phyloP scores from a whole-genome alignment of 1,140 invertebrate genomes.

The Drosophila lacteicornis region DNA sequence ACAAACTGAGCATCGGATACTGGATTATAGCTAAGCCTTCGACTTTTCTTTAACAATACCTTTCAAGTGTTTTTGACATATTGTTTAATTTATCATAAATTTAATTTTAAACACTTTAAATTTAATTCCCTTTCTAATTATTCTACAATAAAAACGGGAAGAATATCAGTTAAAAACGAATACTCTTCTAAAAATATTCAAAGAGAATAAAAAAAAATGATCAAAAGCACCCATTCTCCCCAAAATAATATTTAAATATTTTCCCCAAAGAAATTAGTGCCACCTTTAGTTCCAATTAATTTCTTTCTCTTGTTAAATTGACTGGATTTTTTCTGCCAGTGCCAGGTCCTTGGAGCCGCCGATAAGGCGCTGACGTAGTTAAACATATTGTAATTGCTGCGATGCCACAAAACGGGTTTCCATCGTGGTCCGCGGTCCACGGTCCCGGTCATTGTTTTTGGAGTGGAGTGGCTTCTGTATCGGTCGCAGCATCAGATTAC shows the following conservation, averaged over 20 bases:
- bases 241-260: background rate
- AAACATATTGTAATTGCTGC: slow-evolving; percentile 84
- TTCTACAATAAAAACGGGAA: too few relatives aligned
- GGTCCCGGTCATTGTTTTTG: slow-evolving; percentile 62
- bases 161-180: too few relatives aligned
- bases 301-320: background rate
- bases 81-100: too few relatives aligned
- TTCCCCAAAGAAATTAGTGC: background rate
- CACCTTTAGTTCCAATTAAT: background rate
- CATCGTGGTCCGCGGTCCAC: slow-evolving; percentile 16
- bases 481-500: slow-evolving; percentile 81
- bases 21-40: too few relatives aligned
- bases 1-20: too few relatives aligned
- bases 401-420: slow-evolving; percentile 69
- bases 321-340: background rate
- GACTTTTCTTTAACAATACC: too few relatives aligned
- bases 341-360: slow-evolving; percentile 31
- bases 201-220: too few relatives aligned
- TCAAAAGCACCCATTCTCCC: too few relatives aligned
- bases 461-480: slow-evolving; percentile 58
- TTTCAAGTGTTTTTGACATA: too few relatives aligned
- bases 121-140: too few relatives aligned
- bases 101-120: too few relatives aligned
- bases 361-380: slow-evolving; percentile 82
- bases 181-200: too few relatives aligned